Evolutionary conservation across 2,888 invertebrate species (phyloP), one percentile per base, ranked within the genome.

Genomic region (Cantharis rustica): DNA sequence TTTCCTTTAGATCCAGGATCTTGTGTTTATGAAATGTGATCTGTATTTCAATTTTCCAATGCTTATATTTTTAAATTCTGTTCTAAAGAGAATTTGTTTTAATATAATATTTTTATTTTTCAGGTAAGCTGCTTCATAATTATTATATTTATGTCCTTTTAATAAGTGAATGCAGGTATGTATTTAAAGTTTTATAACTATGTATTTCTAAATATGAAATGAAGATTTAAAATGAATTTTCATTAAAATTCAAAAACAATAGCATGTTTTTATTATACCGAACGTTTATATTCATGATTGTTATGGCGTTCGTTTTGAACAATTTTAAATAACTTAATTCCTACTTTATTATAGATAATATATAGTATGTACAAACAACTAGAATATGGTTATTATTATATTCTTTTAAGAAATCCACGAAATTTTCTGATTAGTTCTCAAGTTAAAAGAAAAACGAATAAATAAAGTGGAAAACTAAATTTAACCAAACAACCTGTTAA

Each of bases 1-100:
- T 47, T 76, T 73, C 27, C 70, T 27, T 26, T 61, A 70, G 31
- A 72, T 72, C 66, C 62, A 61, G 69, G 7, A 47, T n/a, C 47
- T 47, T 47, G 47, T 47, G n/a, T 47, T 47, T 47, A 47, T 47
- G n/a, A 47, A 47, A 47, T n/a, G 47, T 7, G n/a, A 47, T 47
- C n/a, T n/a, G 5, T 47, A 23, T n/a, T 66, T 16, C 9, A 66
- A 20, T 66, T 66, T 20, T 20, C 4, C 10, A 20, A 20, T 66
- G n/a, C 1, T 66, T 16, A 66, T 20, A n/a, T 4, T 13, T 47
- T 47, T 7, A n/a, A n/a, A 7, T 47, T n/a, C n/a, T 47, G 7
- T n/a, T 13, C 47, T 4, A 47, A 47, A 47, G 47, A 26, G n/a
- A n/a, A 47, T n/a, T 47, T 47, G 7, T 5, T n/a, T 47, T 47